Percentiles rank a stretch among this genome's conserved stretches.
Evolutionary conservation across 2,113 vertebrate species (phyloP).

Genomic region (Riparia riparia): DNA sequence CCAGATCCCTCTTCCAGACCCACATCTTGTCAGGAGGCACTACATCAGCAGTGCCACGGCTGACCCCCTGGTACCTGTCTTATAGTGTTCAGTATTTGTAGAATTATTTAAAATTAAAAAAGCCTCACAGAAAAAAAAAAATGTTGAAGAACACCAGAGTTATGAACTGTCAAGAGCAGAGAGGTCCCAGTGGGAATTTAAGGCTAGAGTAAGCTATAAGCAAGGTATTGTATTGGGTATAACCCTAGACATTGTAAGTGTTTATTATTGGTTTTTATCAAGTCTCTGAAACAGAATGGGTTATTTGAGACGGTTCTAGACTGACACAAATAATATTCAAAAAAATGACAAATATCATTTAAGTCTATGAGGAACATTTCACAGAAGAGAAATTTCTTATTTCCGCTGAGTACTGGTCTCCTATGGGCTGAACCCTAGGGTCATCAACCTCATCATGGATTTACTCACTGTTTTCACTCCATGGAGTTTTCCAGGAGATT

Average conservation of each 20-base stretch:
- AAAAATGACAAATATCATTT: accelerated
- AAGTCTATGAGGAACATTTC: not conserved
- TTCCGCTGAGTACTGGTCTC: not conserved
- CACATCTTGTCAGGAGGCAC: not conserved
- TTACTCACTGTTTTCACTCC: not conserved
- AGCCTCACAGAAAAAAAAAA: not conserved
- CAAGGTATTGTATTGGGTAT: not conserved
- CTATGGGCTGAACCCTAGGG: not conserved
- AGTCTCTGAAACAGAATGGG: not conserved
- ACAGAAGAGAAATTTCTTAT: not conserved
- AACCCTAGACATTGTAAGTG: not conserved
- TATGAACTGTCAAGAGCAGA: not conserved
- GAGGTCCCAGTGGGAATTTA: not conserved
- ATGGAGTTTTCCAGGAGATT: not conserved
- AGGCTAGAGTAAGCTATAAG: not conserved
- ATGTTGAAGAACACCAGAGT: not conserved
- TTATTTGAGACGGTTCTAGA: not conserved
- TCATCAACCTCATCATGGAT: not conserved
- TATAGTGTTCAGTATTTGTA: not conserved
- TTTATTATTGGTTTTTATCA: not conserved
- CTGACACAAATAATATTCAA: not conserved
- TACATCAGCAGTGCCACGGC: accelerated
- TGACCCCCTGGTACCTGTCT: not conserved
- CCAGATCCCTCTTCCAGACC: accelerated
- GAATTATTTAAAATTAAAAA: not conserved